Base-by-base conservation (phyloP, 1,140 invertebrate genomes). In the Ptiloglossa arizonensis region DNA sequence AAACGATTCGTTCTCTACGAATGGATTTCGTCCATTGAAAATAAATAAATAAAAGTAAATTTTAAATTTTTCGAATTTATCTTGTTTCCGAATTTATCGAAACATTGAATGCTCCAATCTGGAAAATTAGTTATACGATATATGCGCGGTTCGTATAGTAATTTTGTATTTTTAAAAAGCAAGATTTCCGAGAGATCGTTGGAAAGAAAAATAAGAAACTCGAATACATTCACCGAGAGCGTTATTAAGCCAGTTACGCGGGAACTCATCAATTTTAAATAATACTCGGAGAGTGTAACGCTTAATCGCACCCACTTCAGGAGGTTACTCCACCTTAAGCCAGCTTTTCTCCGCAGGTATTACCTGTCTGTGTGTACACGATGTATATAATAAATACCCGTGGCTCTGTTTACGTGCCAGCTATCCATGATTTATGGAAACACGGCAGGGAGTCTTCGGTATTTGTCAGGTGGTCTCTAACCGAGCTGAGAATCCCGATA, bases 381-480 rank as follows among this genome's bases (percentile, higher is more conserved):
- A 22, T 41, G 24, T 17, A 27, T 17, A 24, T 24, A 52, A 73
- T 64, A 52, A 38, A 50, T 38, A 73, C 46, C 11, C n/a, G 2
- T 4, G 17, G 13, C 2, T 11, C 46, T 63, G 46, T 41, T 72
- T 63, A 64, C 46, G 17, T 35, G 27, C 19, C 5, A 27, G 32
- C 11, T 38, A 50, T 19, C 19, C 24, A 32, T 71, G 41, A 60
- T 71, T 64, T 52, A 73, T 73, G 32, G 13, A 64, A 41, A 52
- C 32, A 11, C 9, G 11, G 41, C 5, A 2, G 15, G 17, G 24
- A 46, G 54, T 4, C 38, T 46, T 29, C 15, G 15, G 35, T 17
- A 73, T 73, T 57, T 70, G 35, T 70, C 56, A 32, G 27, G 44
- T 38, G n/a, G 38, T 52, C 38, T n/a, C 54, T 57, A 27, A 15